Percentiles rank a stretch among this genome's conserved stretches.
Conservation (phyloP, 1,140 invertebrate species). For the Saccostrea cuccullata region DNA sequence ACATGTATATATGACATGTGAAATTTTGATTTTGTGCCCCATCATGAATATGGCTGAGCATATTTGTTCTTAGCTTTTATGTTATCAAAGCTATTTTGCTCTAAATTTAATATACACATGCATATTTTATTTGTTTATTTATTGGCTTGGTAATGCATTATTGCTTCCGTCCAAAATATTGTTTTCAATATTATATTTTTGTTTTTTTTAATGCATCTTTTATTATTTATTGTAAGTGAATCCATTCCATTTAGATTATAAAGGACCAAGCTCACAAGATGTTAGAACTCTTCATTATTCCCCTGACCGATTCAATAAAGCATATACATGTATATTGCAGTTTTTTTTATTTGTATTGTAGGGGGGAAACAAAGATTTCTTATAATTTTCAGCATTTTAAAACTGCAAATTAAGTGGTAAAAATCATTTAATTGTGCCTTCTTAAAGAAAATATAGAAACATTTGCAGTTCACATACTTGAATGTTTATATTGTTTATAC, state of each 20-base stretch:
- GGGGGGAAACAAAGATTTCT: neutral
- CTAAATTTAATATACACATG: neutral
- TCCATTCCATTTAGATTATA: neutral
- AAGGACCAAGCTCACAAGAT: neutral
- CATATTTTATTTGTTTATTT: neutral
- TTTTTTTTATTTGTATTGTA: neutral
- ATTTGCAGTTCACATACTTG: too few species aligned
- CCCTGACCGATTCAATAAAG: neutral
- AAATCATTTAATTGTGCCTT: too few species aligned
- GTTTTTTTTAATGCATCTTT: neutral
- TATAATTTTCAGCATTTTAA: too few species aligned
- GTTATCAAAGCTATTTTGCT: neutral
- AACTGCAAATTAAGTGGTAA: too few species aligned
- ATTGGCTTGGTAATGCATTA: neutral
- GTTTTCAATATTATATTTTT: neutral
- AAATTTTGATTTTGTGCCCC: too few species aligned
- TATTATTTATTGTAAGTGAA: neutral
- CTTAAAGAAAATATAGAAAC: too few species aligned
- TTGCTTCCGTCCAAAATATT: constrained; percentile 20
- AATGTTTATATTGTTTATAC: too few species aligned
- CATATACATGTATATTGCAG: neutral
- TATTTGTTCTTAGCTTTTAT: too few species aligned
- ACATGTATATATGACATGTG: too few species aligned
- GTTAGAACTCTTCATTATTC: neutral
- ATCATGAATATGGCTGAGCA: too few species aligned